Evolutionary conservation across 2,888 invertebrate species (phyloP).

Genomic region (Micropterix aruncella): DNA sequence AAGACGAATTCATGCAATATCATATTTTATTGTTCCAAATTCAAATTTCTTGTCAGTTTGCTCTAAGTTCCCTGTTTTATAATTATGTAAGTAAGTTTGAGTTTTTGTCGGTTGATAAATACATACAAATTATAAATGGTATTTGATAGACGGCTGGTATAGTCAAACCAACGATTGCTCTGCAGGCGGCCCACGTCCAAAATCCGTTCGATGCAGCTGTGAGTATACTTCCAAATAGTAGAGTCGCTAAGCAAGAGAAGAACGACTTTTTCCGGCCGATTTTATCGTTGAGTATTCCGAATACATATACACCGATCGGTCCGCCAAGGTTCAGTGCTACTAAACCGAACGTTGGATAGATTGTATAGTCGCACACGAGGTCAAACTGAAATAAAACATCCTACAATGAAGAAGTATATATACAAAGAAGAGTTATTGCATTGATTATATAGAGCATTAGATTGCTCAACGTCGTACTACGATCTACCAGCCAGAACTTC

Average conservation of each 20-base stretch:
- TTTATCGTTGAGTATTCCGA: constrained; percentile 76
- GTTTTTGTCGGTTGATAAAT: no score
- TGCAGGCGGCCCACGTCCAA: constrained; percentile 71
- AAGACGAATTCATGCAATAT: no score
- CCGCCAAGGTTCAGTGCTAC: constrained; percentile 80
- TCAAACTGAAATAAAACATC: constrained; percentile 63
- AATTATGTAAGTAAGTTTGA: no score
- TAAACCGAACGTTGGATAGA: constrained; percentile 77
- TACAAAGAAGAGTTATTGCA: neutral
- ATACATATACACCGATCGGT: constrained; percentile 79
- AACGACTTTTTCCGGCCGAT: constrained; percentile 77
- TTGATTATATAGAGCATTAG: no score
- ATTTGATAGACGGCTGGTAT: constrained; percentile 90
- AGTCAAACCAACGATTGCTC: constrained; percentile 76
- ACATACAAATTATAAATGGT: constrained; percentile 88
- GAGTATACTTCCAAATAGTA: constrained; percentile 64
- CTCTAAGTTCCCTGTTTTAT: no score
- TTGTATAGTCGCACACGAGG: constrained; percentile 74
- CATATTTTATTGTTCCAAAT: no score
- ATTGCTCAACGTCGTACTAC: no score
- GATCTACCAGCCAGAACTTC: no score
- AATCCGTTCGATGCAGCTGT: constrained; percentile 68
- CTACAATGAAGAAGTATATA: constrained; percentile 3
- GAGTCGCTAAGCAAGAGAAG: constrained; percentile 70
- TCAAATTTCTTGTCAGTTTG: no score